Base-by-base conservation (phyloP, 2,888 invertebrate species). In the Amphipyra tragopoginis region DNA sequence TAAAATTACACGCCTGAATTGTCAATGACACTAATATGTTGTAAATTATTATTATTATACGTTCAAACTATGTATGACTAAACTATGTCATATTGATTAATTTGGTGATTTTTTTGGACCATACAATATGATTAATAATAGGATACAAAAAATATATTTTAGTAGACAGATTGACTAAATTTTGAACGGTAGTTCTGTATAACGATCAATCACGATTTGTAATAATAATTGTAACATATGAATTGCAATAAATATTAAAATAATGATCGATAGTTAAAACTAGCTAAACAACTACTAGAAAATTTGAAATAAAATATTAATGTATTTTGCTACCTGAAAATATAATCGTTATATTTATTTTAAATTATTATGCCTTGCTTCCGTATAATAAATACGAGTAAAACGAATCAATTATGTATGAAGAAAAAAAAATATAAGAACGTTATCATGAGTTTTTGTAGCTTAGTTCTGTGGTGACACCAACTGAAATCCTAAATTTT, bases 151-250 rank as follows among this genome's bases (percentile, higher is more conserved):
- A 69, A 39, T 2, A 38, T 15, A 5, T 11, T 3, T 9, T 6
- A 5, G 29, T 5, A 43, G 36, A 42, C 34, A 42, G 9, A 36
- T 9, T 53, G 39, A 44, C 40, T 53, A 54, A 60, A 47, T 60
- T 6, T 40, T 52, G 45, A 47, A 40, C 21, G 21, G 49, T 51
- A 54, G 26, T 48, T 29, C 13, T 40, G n/a, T n/a, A 5, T 38
- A 50, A 3, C 50, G 44, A 73, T 66, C 58, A 47, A 69, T 69
- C 68, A 69, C 47, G 72, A 72, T 56, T 52, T 10, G 15, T 40
- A 4, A 1, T 29, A 5, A 52, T 64, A 55, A 64, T 56, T 51
- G 42, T 50, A 36, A 70, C 61, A 48, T 33, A 53, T 15, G 4
- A 60, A 69, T 60, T 38, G 45, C 8, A 65, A 65, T 68, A 49